These are phyloP conservation scores for Sycobia sp. DNA, from an alignment of 1,140 invertebrate genomes.

Conservation along the genomic window DNA sequence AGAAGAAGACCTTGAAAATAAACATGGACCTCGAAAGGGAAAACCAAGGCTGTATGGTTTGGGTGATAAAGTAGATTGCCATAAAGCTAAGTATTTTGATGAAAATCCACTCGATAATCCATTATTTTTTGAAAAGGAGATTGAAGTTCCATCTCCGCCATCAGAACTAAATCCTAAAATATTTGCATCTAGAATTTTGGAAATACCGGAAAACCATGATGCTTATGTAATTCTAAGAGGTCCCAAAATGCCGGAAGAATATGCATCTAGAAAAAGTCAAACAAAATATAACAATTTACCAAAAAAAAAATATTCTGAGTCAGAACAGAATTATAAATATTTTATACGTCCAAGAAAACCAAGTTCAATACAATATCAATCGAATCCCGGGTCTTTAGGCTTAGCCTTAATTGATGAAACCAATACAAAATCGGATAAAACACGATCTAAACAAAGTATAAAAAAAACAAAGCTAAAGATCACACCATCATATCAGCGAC, in stretches of 20 bases:
- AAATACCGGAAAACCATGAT: conserved; percentile 42
- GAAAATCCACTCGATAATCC: conserved; percentile 76
- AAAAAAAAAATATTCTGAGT: neutral
- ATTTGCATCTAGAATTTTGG: conserved; percentile 45
- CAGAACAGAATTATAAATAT: neutral
- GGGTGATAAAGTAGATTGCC: conserved; percentile 76
- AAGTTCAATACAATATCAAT: neutral
- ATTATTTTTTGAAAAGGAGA: conserved; percentile 67
- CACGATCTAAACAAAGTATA: neutral
- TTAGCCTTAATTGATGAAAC: neutral
- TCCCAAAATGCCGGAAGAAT: conserved; percentile 46
- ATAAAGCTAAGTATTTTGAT: conserved; percentile 75
- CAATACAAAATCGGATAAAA: conserved; percentile 15
- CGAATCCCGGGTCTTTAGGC: neutral
- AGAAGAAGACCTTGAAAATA: conserved; percentile 46
- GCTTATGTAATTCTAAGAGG: conserved; percentile 39
- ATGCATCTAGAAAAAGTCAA: neutral
- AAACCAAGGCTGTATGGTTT: conserved; percentile 62
- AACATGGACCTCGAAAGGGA: conserved; percentile 47
- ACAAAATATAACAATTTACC: neutral
- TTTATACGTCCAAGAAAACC: neutral
- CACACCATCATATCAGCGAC: conserved; percentile 41
- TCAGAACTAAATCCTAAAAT: conserved; percentile 42
- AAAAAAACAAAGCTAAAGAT: conserved; percentile 1
- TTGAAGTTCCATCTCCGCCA: conserved; percentile 43